Evolutionary conservation across 2,797 vertebrate species (phyloP), one percentile per base, ranked within the genome.

Genomic region (Girardinus metallicus): DNA sequence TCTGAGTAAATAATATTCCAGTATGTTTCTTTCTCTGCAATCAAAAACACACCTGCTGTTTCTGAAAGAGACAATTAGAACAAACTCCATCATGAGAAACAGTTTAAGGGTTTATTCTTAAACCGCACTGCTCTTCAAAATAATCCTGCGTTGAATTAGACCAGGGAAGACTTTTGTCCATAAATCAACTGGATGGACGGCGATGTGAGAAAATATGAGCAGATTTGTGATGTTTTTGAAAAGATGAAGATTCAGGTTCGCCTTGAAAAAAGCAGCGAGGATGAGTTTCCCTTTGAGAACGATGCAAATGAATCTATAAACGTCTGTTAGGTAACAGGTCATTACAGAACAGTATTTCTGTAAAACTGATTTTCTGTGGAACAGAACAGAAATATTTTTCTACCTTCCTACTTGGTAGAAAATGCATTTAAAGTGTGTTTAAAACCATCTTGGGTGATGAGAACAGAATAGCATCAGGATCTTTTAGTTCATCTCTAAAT

Each of bases 1-100:
- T 62, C 57, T 66, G 55, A 66, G 36, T 51, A 34, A 74, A 79
- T 62, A 31, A 66, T 41, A 39, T 66, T 66, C 16, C 46, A 74
- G 43, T 62, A 29, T 53, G 34, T 51, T 74, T 26, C 60, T 74
- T 60, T n/a, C 44, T 62, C 12, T 79, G 36, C 43, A 36, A 51
- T 74, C 26, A 23, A 26, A 77, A 79, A 55, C 66, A 16, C 43
- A 18, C 44, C 71, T 39, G 55, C 57, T 74, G 71, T 64, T 46
- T 57, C 41, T 41, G 55, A 64, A 64, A 62, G 43, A 44, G 29
- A 62, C 15, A 49, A 47, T 47, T n/a, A 36, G 12, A 29, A 39
- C 71, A 74, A 34, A 36, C 31, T 5, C 31, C 21, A 26, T 46
- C 23, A 21, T n/a, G 7, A 57, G n/a, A 31, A n/a, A 49, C 49